Evolutionary conservation across 2,888 invertebrate genomes (phyloP).

Genomic region (Plutella xylostella): DNA sequence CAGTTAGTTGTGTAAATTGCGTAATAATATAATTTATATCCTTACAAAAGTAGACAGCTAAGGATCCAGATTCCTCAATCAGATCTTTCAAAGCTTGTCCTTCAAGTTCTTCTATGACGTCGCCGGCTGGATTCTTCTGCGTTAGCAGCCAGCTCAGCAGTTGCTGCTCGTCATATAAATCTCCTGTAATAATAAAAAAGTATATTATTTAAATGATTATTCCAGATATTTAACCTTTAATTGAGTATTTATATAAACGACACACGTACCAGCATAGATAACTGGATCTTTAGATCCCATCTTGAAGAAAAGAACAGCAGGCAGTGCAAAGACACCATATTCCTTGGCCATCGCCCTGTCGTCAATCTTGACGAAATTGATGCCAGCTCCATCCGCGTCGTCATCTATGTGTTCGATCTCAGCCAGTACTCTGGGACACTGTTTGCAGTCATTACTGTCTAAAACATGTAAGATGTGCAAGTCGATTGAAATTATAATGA

Average conservation of each 20-base stretch:
- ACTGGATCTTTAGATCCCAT: slow-evolving; percentile 89
- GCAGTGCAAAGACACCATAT: slow-evolving; percentile 89
- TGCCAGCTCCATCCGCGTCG: slow-evolving; percentile 90
- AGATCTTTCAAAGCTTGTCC: slow-evolving; percentile 81
- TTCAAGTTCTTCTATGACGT: slow-evolving; percentile 89
- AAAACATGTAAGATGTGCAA: slow-evolving; percentile 68
- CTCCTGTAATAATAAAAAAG: slow-evolving; percentile 64
- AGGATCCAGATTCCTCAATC: slow-evolving; percentile 83
- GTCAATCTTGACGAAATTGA: slow-evolving; percentile 93
- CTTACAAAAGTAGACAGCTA: slow-evolving; percentile 96
- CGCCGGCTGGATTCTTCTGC: slow-evolving; percentile 92
- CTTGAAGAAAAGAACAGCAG: slow-evolving; percentile 92
- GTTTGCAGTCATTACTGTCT: slow-evolving; percentile 96
- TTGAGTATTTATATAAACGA: no score
- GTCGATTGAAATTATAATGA: slow-evolving; percentile 39
- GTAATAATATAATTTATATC: slow-evolving; percentile 22
- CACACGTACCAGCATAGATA: slow-evolving; percentile 82
- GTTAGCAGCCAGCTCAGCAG: slow-evolving; percentile 91
- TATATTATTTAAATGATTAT: slow-evolving; percentile 9
- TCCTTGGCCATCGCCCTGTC: slow-evolving; percentile 89
- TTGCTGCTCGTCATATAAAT: slow-evolving; percentile 87
- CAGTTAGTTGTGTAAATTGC: no score
- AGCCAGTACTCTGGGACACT: slow-evolving; percentile 87
- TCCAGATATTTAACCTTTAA: no score
- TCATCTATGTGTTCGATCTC: slow-evolving; percentile 95